Base-by-base conservation (phyloP, 2,797 vertebrate species). In the Chromobotia macracanthus region DNA sequence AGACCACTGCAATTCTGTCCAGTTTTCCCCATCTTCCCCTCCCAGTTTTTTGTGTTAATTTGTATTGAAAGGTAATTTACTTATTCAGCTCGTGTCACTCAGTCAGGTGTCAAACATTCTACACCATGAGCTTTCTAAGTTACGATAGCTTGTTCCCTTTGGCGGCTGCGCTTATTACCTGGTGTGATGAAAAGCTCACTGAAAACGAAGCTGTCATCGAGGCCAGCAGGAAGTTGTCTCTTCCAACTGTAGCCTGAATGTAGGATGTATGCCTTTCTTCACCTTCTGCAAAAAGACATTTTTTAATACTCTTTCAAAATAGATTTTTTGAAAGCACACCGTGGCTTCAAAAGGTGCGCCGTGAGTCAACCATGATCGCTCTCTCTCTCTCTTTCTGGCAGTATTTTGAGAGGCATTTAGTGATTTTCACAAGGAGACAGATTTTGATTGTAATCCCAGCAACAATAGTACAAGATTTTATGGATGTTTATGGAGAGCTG, bases 141-240 rank as follows among this genome's bases (percentile, higher is more conserved):
- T 63, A 3, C 2, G 21, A 51, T 51, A 31, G 21, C 38, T 72
- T 61, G 23, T 72, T 79, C 56, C 75, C 46, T 19, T 58, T 64
- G 35, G 60, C 51, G 31, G 48, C 38, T 80, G 77, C 74, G 19
- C 51, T 80, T 82, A 71, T 71, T 73, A 75, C 64, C 72, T 76
- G 84, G 55, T 79, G 75, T 60, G 46, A 80, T 71, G 60, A 79
- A 83, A 85, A 80, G 63, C 56, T 16, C 69, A 78, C 58, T 68
- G 38, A 56, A 65, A 69, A 53, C 15, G 50, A 79, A 56, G 51
- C 80, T 80, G 64, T 74, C 46, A 58, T 70, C 38, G 74, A 75
- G 50, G 71, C 71, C 46, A 67, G 72, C 76, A 53, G 76, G 74
- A 75, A 0, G 71, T 74, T 69, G 46, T 79, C 76, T 82, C 25